phyloP scores from a whole-genome alignment of 2,113 vertebrate genomes.

The Eleginops maclovinus region DNA sequence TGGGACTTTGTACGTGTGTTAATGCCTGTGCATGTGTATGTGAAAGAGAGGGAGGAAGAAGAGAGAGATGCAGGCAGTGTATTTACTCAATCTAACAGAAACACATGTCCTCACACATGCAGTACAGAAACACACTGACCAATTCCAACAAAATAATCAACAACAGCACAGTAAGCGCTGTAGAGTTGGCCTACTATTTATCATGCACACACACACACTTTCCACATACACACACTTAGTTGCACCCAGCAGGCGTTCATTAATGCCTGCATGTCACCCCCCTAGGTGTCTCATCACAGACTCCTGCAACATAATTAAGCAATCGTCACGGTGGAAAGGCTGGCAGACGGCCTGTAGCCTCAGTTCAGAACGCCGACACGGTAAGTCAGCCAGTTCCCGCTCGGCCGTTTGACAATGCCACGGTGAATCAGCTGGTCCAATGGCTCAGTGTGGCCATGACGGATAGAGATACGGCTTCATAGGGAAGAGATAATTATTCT shows the following conservation, averaged over 20 bases:
- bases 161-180: conserved; percentile 25
- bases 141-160: conserved; percentile 27
- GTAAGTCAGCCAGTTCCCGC: conserved; percentile 54
- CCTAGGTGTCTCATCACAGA: conserved; percentile 68
- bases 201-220: neutral
- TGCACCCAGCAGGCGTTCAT: conserved; percentile 55
- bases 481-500: conserved; percentile 67
- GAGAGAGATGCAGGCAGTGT: neutral
- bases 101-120: conserved; percentile 27
- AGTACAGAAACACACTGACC: conserved; percentile 20
- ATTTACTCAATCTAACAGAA: conserved; percentile 26
- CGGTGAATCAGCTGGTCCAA: conserved; percentile 59
- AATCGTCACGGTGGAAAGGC: conserved; percentile 61
- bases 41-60: neutral
- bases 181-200: conserved; percentile 25
- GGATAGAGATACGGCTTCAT: conserved; percentile 55
- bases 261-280: conserved; percentile 53
- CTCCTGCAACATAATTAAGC: conserved; percentile 71
- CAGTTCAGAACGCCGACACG: conserved; percentile 49
- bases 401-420: conserved; percentile 49
- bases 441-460: conserved; percentile 62
- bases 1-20: conserved; percentile 7
- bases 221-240: neutral
- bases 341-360: conserved; percentile 45
- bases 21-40: conserved; percentile 5